These are phyloP conservation scores for Allophyes oxyacanthae DNA, from an alignment of 2,888 invertebrate genomes.

Conservation along the genomic window DNA sequence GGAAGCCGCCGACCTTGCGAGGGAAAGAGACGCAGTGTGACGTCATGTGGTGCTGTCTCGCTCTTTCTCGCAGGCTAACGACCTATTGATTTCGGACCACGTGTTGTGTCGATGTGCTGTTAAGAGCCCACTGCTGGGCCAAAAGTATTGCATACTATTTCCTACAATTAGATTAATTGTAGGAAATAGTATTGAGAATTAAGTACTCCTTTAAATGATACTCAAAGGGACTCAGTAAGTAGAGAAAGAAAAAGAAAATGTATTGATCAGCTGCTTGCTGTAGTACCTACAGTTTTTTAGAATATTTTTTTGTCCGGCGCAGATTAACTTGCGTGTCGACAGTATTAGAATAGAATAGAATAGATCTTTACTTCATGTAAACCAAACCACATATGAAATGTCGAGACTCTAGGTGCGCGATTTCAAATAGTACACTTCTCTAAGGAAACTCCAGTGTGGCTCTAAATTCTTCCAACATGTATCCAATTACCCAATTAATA, in stretches of 20 bases:
- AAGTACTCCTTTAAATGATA: neutral
- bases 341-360: too few species aligned
- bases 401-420: too few species aligned
- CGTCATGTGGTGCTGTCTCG: slow-evolving; percentile 60
- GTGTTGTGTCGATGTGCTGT: slow-evolving; percentile 55
- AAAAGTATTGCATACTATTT: slow-evolving; percentile 2
- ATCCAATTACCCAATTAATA: too few species aligned
- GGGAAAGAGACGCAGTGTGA: slow-evolving; percentile 60
- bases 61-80: slow-evolving; percentile 63
- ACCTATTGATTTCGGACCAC: slow-evolving; percentile 71
- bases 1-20: slow-evolving; percentile 63
- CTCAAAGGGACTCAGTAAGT: neutral
- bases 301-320: too few species aligned
- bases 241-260: neutral
- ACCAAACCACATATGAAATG: too few species aligned
- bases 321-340: too few species aligned
- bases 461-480: too few species aligned
- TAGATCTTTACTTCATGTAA: too few species aligned
- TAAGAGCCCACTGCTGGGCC: slow-evolving; percentile 40
- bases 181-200: neutral
- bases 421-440: too few species aligned
- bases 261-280: slow-evolving; percentile 18
- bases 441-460: too few species aligned
- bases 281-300: too few species aligned
- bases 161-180: too few species aligned